Evolutionary conservation across 2,113 vertebrate genomes (phyloP).

Genomic region (Alaudala cheleensis): DNA sequence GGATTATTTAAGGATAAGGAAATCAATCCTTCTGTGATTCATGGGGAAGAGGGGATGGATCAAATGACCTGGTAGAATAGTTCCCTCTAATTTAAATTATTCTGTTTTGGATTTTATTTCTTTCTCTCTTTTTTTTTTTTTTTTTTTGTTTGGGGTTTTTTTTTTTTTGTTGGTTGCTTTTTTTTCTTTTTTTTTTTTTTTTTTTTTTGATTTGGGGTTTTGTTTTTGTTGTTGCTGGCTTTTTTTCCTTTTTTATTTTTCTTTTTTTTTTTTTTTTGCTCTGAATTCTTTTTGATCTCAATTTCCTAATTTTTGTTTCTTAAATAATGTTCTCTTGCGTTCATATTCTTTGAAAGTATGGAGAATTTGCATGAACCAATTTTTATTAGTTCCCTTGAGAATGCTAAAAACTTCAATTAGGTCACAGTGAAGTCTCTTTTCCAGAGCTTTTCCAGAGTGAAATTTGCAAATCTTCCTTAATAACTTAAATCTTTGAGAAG

Average conservation of each 20-base stretch:
- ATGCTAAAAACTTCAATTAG: constrained; percentile 72
- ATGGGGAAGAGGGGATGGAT: background rate
- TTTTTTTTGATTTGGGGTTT: background rate
- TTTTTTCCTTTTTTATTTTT: background rate
- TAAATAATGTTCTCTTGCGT: constrained; percentile 41
- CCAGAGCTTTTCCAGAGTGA: constrained; percentile 70
- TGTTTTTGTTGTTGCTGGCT: background rate
- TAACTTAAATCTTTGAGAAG: constrained; percentile 70
- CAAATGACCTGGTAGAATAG: constrained; percentile 16
- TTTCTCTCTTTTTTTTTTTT: background rate
- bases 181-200: background rate
- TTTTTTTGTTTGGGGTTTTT: background rate
- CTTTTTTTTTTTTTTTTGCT: background rate
- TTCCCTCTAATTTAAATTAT: constrained; percentile 29
- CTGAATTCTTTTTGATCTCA: constrained; percentile 59
- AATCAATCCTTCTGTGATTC: constrained; percentile 42
- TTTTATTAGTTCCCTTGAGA: constrained; percentile 70
- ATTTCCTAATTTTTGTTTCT: constrained; percentile 11
- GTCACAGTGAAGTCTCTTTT: constrained; percentile 71
- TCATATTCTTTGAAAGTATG: constrained; percentile 58
- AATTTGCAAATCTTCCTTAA: constrained; percentile 75
- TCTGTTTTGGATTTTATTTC: background rate
- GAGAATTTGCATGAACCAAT: constrained; percentile 70
- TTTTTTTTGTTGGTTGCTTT: background rate
- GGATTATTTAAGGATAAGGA: constrained; percentile 65